Conservation (phyloP, 2,888 invertebrate genomes). For the Lottia scabra region DNA sequence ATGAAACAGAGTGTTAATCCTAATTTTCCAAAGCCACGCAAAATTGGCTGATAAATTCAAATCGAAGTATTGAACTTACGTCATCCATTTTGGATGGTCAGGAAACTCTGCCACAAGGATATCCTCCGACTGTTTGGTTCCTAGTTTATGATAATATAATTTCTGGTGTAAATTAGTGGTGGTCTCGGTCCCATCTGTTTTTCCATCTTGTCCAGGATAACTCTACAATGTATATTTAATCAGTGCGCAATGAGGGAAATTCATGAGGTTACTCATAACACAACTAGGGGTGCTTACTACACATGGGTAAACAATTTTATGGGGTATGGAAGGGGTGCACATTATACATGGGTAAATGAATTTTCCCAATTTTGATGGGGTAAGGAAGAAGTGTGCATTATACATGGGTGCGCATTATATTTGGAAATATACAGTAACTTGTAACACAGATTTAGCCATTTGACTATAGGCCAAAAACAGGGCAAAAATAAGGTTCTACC, state of each 20-base stretch:
- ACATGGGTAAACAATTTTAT: too few species aligned
- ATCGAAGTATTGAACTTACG: constrained; percentile 75
- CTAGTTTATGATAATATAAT: constrained; percentile 90
- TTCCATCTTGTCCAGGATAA: constrained; percentile 83
- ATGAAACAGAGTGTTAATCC: neutral
- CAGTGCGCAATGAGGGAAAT: neutral
- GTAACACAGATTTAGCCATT: too few species aligned
- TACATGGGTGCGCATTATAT: too few species aligned
- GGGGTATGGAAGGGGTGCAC: too few species aligned
- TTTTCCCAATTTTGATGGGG: too few species aligned
- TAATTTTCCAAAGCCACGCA: neutral
- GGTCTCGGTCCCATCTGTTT: constrained; percentile 93
- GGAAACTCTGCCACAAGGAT: constrained; percentile 89
- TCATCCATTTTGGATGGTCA: constrained; percentile 88
- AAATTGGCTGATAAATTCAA: neutral
- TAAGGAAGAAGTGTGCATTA: too few species aligned
- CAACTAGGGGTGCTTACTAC: too few species aligned
- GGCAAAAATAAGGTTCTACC: too few species aligned
- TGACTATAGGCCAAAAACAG: too few species aligned
- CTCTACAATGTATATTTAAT: constrained; percentile 72
- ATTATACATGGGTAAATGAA: too few species aligned
- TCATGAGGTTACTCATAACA: too few species aligned
- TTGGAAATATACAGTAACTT: too few species aligned
- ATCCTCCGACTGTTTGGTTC: constrained; percentile 88
- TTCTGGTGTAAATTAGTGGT: constrained; percentile 88